Conservation (phyloP, 2,888 invertebrate genomes). For the Drosophila ezoana region DNA sequence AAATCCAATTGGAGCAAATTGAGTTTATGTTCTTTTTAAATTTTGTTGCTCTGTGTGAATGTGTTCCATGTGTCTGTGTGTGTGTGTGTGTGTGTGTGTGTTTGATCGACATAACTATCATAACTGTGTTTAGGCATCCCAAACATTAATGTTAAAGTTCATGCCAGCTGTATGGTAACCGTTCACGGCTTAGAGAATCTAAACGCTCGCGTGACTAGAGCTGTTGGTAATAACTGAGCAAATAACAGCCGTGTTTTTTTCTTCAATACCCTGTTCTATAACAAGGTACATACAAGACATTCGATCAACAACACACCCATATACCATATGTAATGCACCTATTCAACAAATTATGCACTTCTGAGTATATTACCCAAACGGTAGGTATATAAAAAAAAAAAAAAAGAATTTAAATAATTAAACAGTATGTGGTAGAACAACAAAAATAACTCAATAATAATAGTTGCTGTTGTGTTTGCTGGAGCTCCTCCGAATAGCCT, state of each 20-base stretch:
- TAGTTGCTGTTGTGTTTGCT: not conserved
- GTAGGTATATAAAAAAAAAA: not conserved
- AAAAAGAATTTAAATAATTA: not conserved
- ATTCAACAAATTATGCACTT: not conserved
- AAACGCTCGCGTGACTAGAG: slow-evolving; percentile 42
- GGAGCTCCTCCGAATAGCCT: not conserved
- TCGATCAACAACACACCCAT: slow-evolving; percentile 4
- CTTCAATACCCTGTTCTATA: not conserved
- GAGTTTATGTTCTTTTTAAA: not conserved
- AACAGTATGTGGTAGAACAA: not conserved
- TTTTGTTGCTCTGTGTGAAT: not conserved
- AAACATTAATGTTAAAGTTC: slow-evolving; percentile 18
- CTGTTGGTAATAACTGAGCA: not conserved
- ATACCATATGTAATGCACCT: slow-evolving; percentile 7
- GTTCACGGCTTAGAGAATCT: slow-evolving; percentile 17
- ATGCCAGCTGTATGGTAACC: not conserved
- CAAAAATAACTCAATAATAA: not conserved
- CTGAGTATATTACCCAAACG: slow-evolving; percentile 15
- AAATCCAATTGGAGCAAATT: slow-evolving; percentile 25
- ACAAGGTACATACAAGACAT: slow-evolving; percentile 8
- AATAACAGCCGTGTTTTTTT: not conserved
- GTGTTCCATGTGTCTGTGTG: not conserved
- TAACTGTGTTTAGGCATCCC: slow-evolving; percentile 7
- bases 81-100: slow-evolving; percentile 5
- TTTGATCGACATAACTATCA: not conserved